Conservation (phyloP, 2,888 invertebrate species). For the Philereme vetulata region DNA sequence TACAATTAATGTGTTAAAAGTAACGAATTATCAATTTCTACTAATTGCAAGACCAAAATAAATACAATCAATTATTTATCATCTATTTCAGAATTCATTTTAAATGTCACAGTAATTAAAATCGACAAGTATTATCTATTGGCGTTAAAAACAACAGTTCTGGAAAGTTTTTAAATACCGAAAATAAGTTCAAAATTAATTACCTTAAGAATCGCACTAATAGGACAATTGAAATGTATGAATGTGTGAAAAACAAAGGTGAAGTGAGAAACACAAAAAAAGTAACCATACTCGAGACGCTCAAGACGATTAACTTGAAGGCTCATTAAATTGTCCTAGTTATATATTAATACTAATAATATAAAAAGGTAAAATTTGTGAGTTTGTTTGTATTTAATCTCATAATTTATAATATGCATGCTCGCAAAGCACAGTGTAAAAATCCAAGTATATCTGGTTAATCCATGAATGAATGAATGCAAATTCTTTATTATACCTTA, state of each 20-base stretch:
- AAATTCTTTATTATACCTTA: too few relatives aligned
- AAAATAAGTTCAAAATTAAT: constrained; percentile 1
- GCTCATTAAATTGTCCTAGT: background rate
- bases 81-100: background rate
- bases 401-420: too few relatives aligned
- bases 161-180: background rate
- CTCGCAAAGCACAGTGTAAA: too few relatives aligned
- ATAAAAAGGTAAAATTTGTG: too few relatives aligned
- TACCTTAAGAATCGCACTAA: constrained; percentile 6
- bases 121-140: constrained; percentile 9
- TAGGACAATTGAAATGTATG: background rate
- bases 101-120: constrained; percentile 19
- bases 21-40: constrained; percentile 21
- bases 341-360: background rate
- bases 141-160: constrained; percentile 31
- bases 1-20: constrained; percentile 15
- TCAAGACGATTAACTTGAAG: background rate
- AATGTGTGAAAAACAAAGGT: constrained; percentile 5
- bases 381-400: too few relatives aligned
- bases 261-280: background rate
- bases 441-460: too few relatives aligned
- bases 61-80: constrained; percentile 3
- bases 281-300: constrained; percentile 1
- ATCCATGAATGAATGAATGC: too few relatives aligned
- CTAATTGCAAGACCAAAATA: constrained; percentile 6